Base-by-base conservation (phyloP, 2,797 vertebrate species). In the Pteropus rufus region DNA sequence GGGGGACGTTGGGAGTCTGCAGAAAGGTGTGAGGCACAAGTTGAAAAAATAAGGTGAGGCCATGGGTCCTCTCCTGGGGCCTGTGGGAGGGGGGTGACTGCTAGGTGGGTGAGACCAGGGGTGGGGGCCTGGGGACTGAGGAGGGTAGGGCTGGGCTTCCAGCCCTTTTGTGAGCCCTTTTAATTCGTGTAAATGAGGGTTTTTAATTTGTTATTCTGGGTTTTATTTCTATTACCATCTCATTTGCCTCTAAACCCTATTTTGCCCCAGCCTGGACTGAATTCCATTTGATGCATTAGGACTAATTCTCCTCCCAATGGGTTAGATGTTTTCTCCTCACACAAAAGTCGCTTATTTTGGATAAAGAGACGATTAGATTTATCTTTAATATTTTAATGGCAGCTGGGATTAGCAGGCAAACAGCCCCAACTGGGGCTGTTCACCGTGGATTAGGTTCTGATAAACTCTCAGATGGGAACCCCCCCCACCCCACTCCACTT, bases 371-470 rank as follows among this genome's bases (percentile, higher is more conserved):
- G 98, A 99, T 99, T 99, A 99, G 98, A 98, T 98, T 98, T 98
- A 98, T 98, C 98, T 99, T 99, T 99, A 99, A 99, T 99, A 99
- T 99, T 99, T 99, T 99, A 99, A 99, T 99, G 99, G 99, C 98
- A 98, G 98, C 98, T 97, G 96, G 98, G 98, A 98, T 99, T 99
- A 99, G 98, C 94, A 97, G 98, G 98, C 98, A 96, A 98, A 97
- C 98, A 98, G 98, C 98, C 98, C 97, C 0, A 62, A 98, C 94
- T 97, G 97, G 75, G 0, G 97, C 98, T 98, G 98, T 98, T 98
- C 97, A 77, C 98, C 92, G 96, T 64, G 98, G 98, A 99, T 99
- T 99, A 99, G 98, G 98, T 98, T 98, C 98, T 98, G 98, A 98
- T 98, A 98, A 98, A 99, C 98, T 98, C 98, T 98, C 98, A 98